Conservation (phyloP, 2,888 invertebrate species). For the Tholera decimalis region DNA sequence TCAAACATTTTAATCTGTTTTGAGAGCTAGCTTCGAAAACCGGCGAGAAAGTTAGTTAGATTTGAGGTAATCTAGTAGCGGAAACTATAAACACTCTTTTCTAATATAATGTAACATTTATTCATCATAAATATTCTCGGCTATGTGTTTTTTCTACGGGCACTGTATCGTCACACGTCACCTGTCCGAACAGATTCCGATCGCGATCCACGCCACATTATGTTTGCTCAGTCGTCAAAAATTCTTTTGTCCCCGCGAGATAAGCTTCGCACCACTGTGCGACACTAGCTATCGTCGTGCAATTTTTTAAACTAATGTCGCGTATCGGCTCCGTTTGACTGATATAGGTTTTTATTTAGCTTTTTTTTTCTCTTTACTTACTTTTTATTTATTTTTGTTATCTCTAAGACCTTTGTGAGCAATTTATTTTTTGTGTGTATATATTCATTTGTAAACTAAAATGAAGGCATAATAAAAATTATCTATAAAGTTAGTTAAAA, state of each 20-base stretch:
- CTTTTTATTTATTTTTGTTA: conserved; percentile 12
- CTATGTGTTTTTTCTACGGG: conserved; percentile 52
- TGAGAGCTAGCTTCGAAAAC: conserved; percentile 10
- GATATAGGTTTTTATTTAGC: conserved; percentile 22
- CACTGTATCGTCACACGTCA: conserved; percentile 82
- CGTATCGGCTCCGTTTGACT: conserved; percentile 40
- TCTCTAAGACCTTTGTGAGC: conserved; percentile 3
- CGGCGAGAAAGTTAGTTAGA: conserved; percentile 12
- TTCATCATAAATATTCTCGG: conserved; percentile 27
- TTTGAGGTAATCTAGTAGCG: conserved; percentile 24
- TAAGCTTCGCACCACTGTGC: conserved; percentile 76
- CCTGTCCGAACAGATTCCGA: conserved; percentile 83
- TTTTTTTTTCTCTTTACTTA: conserved; percentile 7
- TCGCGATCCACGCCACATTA: conserved; percentile 79
- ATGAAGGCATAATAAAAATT: neutral
- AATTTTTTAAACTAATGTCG: conserved; percentile 70
- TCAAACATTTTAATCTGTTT: conserved; percentile 39
- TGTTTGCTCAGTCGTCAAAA: conserved; percentile 88
- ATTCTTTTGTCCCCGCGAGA: conserved; percentile 84
- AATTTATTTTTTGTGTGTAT: neutral
- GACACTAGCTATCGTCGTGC: conserved; percentile 64
- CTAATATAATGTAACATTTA: conserved; percentile 13
- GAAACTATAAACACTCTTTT: conserved; percentile 35
- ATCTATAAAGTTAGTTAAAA: neutral
- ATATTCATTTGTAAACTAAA: neutral